A percentile compares a stretch with the other conserved stretches of the same genome.
Conservation (phyloP, 1,140 invertebrate species). For the Limonius californicus region DNA sequence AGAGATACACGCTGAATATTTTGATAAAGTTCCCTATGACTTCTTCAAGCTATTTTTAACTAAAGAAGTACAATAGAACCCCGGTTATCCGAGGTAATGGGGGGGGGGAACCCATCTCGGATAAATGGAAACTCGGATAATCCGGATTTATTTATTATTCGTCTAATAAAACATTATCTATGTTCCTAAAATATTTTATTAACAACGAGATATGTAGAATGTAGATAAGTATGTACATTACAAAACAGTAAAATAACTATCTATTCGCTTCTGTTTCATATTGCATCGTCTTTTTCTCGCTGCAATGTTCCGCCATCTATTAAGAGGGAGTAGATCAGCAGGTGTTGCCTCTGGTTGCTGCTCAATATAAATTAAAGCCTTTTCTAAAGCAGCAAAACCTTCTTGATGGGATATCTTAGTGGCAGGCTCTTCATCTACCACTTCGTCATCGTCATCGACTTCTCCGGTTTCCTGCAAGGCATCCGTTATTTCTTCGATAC, state of each 20-base stretch:
- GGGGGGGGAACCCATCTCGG: no score
- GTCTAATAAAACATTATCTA: no score
- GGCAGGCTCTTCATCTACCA: not conserved
- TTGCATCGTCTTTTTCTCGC: conserved; percentile 1
- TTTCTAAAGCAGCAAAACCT: conserved; percentile 18
- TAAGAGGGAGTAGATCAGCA: not conserved
- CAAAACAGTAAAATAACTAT: not conserved
- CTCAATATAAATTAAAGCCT: conserved; percentile 5
- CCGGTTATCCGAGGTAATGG: no score
- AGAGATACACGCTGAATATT: not conserved
- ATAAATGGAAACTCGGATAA: no score
- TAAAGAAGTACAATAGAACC: not conserved
- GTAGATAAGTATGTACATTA: not conserved
- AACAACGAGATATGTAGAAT: no score
- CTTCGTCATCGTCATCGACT: conserved; percentile 2
- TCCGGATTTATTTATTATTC: no score
- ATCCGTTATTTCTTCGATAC: not conserved
- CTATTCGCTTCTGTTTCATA: not conserved
- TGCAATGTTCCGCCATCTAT: conserved; percentile 6
- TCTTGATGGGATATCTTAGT: conserved; percentile 16
- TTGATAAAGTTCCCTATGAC: not conserved
- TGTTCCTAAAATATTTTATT: no score
- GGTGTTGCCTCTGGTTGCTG: conserved; percentile 2
- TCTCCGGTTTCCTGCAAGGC: not conserved
- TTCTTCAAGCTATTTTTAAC: not conserved